Conservation (phyloP, 2,888 invertebrate genomes). For the Scaeva pyrastri region DNA sequence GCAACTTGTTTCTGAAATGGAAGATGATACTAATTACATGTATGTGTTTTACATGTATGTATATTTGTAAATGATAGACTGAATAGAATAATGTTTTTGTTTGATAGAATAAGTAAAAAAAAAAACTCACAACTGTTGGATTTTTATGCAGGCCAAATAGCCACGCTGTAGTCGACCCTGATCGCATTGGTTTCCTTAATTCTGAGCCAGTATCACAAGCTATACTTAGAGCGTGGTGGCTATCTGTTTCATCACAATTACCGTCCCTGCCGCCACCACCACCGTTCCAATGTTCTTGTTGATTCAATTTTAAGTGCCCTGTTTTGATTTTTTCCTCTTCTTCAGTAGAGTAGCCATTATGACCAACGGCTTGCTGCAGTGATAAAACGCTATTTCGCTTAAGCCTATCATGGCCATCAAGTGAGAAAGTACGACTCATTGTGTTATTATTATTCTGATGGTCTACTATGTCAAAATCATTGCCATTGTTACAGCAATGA, state of each 20-base stretch:
- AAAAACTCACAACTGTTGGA: constrained; percentile 81
- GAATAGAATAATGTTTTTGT: too few relatives aligned
- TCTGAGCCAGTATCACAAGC: neutral
- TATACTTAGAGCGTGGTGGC: constrained; percentile 28
- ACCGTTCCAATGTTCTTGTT: constrained; percentile 41
- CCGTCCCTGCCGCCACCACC: neutral
- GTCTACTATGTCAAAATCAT: constrained; percentile 47
- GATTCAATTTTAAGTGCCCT: constrained; percentile 17
- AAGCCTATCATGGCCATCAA: constrained; percentile 24
- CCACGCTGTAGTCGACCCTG: constrained; percentile 80
- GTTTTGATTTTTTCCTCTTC: constrained; percentile 9
- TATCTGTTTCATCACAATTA: constrained; percentile 43
- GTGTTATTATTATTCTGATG: constrained; percentile 56
- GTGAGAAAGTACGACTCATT: constrained; percentile 25
- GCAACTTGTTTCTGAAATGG: constrained; percentile 80
- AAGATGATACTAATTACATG: neutral
- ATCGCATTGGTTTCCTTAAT: constrained; percentile 50
- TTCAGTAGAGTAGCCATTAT: constrained; percentile 19
- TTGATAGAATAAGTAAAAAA: neutral
- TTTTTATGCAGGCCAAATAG: constrained; percentile 83
- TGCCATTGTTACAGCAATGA: constrained; percentile 29
- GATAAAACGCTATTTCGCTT: constrained; percentile 32
- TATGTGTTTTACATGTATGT: too few relatives aligned
- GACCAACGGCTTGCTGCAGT: neutral
- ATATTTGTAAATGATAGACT: neutral